Conservation (phyloP, 1,140 invertebrate species). For the Orius laevigatus region DNA sequence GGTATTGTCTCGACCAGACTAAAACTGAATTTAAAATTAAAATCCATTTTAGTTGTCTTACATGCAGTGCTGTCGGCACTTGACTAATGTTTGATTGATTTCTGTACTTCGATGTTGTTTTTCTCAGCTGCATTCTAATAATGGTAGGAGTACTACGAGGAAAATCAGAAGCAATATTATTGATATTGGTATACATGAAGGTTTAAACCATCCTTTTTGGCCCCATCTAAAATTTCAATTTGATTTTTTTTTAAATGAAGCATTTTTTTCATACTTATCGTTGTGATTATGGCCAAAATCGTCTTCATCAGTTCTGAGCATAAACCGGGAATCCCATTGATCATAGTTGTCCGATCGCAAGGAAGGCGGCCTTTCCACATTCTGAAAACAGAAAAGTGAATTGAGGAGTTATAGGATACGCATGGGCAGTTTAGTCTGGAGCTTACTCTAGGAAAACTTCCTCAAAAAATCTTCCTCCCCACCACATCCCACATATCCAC, state of each 20-base stretch:
- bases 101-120: constrained; percentile 11
- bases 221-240: constrained; percentile 20
- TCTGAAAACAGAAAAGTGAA: constrained; percentile 10
- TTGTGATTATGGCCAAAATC: constrained; percentile 18
- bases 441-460: too few relatives aligned
- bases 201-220: constrained; percentile 45
- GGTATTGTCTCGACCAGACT: constrained; percentile 79
- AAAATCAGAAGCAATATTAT: constrained; percentile 58
- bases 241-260: neutral
- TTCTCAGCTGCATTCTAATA: constrained; percentile 38
- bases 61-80: constrained; percentile 15
- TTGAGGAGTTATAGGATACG: too few relatives aligned
- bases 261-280: constrained; percentile 10
- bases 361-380: constrained; percentile 8
- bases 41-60: neutral
- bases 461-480: too few relatives aligned
- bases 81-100: neutral
- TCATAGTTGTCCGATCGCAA: constrained; percentile 17
- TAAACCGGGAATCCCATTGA: constrained; percentile 21
- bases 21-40: constrained; percentile 29
- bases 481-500: too few relatives aligned
- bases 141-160: constrained; percentile 52
- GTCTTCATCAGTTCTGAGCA: constrained; percentile 20
- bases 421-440: too few relatives aligned
- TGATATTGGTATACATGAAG: constrained; percentile 61